Evolutionary conservation across 1,140 invertebrate species (phyloP).

Genomic region (Cydia amplana): DNA sequence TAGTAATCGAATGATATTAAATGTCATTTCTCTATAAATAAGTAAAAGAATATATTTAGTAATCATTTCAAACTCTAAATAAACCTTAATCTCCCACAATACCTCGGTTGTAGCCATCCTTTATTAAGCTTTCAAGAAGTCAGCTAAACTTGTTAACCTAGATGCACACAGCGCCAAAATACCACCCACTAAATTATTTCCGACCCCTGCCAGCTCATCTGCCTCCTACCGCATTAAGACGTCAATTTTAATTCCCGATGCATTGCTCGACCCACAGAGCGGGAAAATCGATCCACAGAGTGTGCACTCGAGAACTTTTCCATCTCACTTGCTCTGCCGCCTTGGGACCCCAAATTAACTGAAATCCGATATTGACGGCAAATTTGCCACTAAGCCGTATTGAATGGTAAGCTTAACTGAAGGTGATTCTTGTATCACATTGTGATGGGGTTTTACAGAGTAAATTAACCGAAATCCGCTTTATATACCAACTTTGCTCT

Average conservation of each 20-base stretch:
- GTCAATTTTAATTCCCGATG: conserved; percentile 32
- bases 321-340: conserved; percentile 23
- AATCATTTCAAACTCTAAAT: background rate
- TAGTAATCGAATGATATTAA: no score
- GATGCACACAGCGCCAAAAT: conserved; percentile 23
- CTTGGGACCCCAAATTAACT: conserved; percentile 19
- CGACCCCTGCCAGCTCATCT: conserved; percentile 13
- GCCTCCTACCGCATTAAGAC: conserved; percentile 30
- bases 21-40: no score
- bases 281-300: conserved; percentile 21
- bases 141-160: conserved; percentile 23
- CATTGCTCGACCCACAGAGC: conserved; percentile 1
- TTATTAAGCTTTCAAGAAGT: conserved; percentile 14
- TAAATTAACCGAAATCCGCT: background rate
- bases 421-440: background rate
- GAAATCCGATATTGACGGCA: conserved; percentile 1
- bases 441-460: background rate
- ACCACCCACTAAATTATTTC: conserved; percentile 26
- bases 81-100: background rate
- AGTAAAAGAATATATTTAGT: no score
- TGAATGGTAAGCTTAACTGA: background rate
- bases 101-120: background rate
- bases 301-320: conserved; percentile 24
- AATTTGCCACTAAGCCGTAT: background rate
- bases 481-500: background rate